phyloP scores from a whole-genome alignment of 2,113 vertebrate species.

The Fulmarus glacialis region DNA sequence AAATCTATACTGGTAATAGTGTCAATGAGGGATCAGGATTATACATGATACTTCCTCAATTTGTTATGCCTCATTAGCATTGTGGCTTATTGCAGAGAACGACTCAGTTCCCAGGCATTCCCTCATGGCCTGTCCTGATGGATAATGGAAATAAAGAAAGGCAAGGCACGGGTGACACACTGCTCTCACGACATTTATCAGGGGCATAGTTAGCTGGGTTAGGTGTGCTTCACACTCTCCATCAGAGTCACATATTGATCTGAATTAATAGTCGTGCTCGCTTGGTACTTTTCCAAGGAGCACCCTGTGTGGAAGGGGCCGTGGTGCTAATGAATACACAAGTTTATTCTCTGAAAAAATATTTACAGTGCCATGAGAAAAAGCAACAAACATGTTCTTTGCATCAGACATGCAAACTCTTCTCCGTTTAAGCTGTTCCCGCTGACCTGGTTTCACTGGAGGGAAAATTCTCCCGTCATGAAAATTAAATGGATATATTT shows the following conservation, averaged over 20 bases:
- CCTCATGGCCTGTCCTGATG: slow-evolving; percentile 75
- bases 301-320: not conserved
- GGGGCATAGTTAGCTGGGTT: slow-evolving; percentile 58
- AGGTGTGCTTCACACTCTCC: slow-evolving; percentile 51
- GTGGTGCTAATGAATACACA: not conserved
- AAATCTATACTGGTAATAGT: slow-evolving; percentile 74
- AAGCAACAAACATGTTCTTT: not conserved
- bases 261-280: slow-evolving; percentile 31
- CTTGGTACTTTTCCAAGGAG: slow-evolving; percentile 36
- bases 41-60: slow-evolving; percentile 77
- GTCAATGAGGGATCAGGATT: slow-evolving; percentile 81
- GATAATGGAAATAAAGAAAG: slow-evolving; percentile 72
- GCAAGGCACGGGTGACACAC: slow-evolving; percentile 51
- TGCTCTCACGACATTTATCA: slow-evolving; percentile 60
- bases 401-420: not conserved
- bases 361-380: not conserved
- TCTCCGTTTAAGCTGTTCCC: not conserved
- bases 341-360: slow-evolving; percentile 3
- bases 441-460: not conserved
- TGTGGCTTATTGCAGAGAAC: slow-evolving; percentile 70
- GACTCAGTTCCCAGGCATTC: slow-evolving; percentile 62
- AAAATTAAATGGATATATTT: not conserved
- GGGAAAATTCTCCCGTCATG: not conserved
- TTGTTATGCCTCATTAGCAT: slow-evolving; percentile 80
- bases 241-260: slow-evolving; percentile 34